Base-by-base conservation (phyloP, 2,113 vertebrate species). In the Pollimyrus isidori region DNA sequence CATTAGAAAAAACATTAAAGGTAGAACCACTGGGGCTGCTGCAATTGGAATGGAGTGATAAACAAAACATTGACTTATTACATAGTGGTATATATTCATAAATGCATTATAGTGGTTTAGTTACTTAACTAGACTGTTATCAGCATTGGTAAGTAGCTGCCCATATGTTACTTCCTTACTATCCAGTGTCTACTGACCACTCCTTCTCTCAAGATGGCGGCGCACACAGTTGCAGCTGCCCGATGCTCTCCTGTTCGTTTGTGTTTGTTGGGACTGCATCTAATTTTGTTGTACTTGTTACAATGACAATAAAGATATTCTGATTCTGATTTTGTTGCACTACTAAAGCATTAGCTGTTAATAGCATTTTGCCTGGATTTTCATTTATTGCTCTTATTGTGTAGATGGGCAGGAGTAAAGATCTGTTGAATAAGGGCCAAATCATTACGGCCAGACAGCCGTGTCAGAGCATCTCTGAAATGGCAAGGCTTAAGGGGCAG, bases 1-100 rank as follows among this genome's bases (percentile, higher is more conserved):
- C 39, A 84, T 84, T 46, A 84, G 5, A 84, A 48, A 48, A 84
- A 84, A n/a, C 19, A 84, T 84, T 84, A 84, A 84, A 84, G 42
- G 7, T 48, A 84, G 45, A 84, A 48, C 21, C 82, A 84, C 7
- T n/a, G 23, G 45, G 45, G 17, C 1, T 84, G 82, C 21, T 84
- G 15, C 48, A 46, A 84, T 48, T 45, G 80, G 23, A 84, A 84
- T 45, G 45, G 7, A 84, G 39, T 46, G 21, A 48, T 23, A 84
- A 84, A n/a, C 82, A 84, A 84, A 42, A 35, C 39, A 21, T 48
- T 84, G 17, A 10, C 39, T 83, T 83, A n/a, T 48, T 48, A 42
- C 35, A 83, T 82, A 9, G 7, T 46, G 19, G 23, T 84, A 48
- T 48, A 13, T 84, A 46, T 48, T 42, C 46, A 84, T 84, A 7